Evolutionary conservation across 2,113 vertebrate genomes (phyloP), one percentile per base, ranked within the genome.

Genomic region (Odontesthes bonariensis): DNA sequence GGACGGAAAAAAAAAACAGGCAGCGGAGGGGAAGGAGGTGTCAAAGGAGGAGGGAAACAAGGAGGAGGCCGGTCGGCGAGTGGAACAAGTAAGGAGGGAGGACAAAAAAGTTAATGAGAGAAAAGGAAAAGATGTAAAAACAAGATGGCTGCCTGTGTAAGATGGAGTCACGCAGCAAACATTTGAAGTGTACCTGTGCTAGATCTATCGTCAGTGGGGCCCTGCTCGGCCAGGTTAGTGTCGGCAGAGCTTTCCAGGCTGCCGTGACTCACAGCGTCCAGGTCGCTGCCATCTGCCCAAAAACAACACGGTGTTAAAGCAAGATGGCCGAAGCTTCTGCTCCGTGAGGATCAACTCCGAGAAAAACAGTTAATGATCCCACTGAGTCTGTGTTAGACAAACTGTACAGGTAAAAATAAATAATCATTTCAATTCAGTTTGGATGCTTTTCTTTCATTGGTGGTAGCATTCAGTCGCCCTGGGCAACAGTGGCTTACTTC

Each of bases 211-310:
- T 96, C 95, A 81, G 94, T 84, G 81, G 94, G 88, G 65, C 89
- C 88, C 81, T 92, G 94, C 84, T 96, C 95, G 57, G 89, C 90
- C 85, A 79, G 82, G 92, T 95, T 80, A 70, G 86, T 66, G 83
- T 91, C 95, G 70, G 92, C 94, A 83, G 92, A 94, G 84, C 95
- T 96, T 85, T 96, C 95, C 94, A 96, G 90, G 93, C 95, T 96
- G 90, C 94, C 93, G 69, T 96, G 94, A 88, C 95, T 96, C 89
- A 96, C 92, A 69, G 94, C 94, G 84, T 96, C 95, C 91, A 95
- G 90, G 90, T 96, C 95, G 75, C 95, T 96, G 93, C 94, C 93
- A 92, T 96, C 95, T 96, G 93, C 82, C 91, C 90, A 88, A 73
- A 91, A 82, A 95, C 88, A 91, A 92, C 76, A 86, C 63, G 70